A percentile compares a stretch with the other conserved stretches of the same genome.
Evolutionary conservation across 2,113 vertebrate genomes (phyloP).

Genomic region (Charina bottae): DNA sequence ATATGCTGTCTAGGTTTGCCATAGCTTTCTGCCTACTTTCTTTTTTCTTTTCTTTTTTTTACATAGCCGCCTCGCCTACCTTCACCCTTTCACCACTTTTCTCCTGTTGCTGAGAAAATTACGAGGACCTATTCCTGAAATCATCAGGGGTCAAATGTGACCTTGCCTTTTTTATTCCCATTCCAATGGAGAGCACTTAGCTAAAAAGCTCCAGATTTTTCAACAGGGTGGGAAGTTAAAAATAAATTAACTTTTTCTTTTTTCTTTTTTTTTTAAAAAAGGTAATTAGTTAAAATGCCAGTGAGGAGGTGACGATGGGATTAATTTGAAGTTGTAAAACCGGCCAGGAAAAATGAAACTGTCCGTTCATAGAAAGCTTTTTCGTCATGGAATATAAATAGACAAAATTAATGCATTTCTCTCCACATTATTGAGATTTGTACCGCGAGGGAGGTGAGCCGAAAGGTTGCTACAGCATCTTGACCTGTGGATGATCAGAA

Average conservation of each 20-base stretch:
- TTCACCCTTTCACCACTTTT: no score
- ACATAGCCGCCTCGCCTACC: no score
- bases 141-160: no score
- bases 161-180: no score
- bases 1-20: no score
- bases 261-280: slow-evolving; percentile 11
- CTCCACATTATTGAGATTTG: slow-evolving; percentile 61
- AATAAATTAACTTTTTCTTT: neutral
- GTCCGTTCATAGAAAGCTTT: slow-evolving; percentile 51
- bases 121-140: no score
- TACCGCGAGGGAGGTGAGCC: neutral
- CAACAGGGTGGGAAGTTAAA: rapidly evolving
- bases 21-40: no score
- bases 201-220: neutral
- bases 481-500: neutral
- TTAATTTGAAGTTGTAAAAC: slow-evolving; percentile 41
- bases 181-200: neutral
- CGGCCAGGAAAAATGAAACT: slow-evolving; percentile 51
- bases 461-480: neutral
- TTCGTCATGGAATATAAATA: slow-evolving; percentile 36
- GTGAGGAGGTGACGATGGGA: slow-evolving; percentile 20
- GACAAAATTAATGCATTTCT: slow-evolving; percentile 36
- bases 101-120: no score
- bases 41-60: no score
- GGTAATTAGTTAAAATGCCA: neutral